Evolutionary conservation across 2,888 invertebrate species (phyloP), one percentile per base, ranked within the genome.

Genomic region (Parnassius apollo): DNA sequence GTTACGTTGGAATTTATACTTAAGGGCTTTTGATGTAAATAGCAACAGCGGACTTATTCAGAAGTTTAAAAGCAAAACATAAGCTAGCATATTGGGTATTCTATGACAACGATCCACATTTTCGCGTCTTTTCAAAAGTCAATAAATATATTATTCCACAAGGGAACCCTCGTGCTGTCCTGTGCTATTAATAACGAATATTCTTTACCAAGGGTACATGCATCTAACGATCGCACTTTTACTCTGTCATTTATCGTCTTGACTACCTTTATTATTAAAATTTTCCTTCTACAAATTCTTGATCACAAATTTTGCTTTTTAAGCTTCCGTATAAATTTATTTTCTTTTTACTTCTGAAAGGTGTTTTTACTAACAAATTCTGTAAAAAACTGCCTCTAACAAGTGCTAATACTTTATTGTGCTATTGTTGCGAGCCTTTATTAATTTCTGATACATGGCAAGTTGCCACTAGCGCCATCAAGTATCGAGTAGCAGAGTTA

Each of bases 201-300:
- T 84, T 83, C 83, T 84, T 85, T 82, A 80, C 83, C 78, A 76
- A 76, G 75, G 74, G 75, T 82, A 78, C 80, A 80, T 86, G 88
- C 82, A 78, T 80, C 82, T 88, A 85, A 87, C 86, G 86, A 86
- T 82, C 85, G 79, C 80, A 84, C 81, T 84, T 83, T 81, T 80
- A 81, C 79, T 76, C 73, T 77, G 77, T 81, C 84, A 80, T 83
- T 83, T 84, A 83, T 85, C 76, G 78, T 76, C 74, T 80, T 72
- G 70, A 66, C 69, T 62, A 75, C 76, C 76, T 77, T 77, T 77
- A 75, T 78, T 75, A 74, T 76, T 77, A 74, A 75, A 76, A 78
- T 79, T 78, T 72, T 73, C 57, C 61, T 69, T 70, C 70, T 51
- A 46, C 10, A 53, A 57, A 50, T 55, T 49, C 52, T 50, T n/a